Conservation (phyloP, 2,888 invertebrate species). For the Stenurella melanura region DNA sequence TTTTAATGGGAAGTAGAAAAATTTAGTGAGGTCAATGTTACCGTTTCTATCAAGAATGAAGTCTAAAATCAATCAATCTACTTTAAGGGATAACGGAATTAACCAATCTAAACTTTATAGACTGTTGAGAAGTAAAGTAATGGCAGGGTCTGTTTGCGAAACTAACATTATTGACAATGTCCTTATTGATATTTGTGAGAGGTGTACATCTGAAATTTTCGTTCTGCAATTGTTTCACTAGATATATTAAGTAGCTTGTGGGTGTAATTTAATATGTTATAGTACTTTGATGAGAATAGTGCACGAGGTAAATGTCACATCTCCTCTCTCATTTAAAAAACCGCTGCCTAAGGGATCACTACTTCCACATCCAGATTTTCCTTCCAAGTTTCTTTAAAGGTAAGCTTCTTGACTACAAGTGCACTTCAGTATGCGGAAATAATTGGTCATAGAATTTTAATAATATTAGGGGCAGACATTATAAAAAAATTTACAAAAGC, state of each 20-base stretch:
- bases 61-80: neutral
- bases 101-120: neutral
- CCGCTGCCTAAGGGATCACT: no score
- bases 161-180: neutral
- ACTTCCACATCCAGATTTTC: no score
- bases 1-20: no score
- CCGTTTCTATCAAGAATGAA: neutral
- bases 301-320: no score
- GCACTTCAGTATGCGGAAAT: no score
- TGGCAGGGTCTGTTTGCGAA: neutral
- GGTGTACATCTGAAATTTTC: neutral
- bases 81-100: neutral
- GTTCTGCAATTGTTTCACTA: neutral
- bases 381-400: no score
- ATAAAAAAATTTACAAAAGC: no score
- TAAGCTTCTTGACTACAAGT: no score
- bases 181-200: neutral
- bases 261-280: neutral
- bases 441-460: no score
- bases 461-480: no score
- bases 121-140: neutral
- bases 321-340: no score
- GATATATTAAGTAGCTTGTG: neutral
- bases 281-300: neutral
- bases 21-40: neutral